Base-by-base conservation (phyloP, 2,797 vertebrate genomes). In the Rhinogobio ventralis region DNA sequence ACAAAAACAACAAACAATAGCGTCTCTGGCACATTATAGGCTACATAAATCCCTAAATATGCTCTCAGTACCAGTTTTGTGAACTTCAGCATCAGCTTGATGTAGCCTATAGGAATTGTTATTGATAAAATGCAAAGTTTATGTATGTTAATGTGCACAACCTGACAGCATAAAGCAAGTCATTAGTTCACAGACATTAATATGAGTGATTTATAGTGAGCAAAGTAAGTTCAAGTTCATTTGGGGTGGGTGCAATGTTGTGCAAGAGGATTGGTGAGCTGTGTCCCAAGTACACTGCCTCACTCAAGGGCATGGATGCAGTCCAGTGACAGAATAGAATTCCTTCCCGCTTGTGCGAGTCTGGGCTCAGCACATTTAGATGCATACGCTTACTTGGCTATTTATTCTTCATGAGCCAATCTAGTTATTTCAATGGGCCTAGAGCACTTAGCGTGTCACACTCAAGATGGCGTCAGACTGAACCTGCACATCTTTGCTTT, bases 381-480 rank as follows among this genome's bases (percentile, higher is more conserved):
- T 39, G 68, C 66, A 30, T 62, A 57, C 23, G 17, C 74, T 81
- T 89, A 71, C 45, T 79, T 55, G 33, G 78, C 79, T 88, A 83
- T 87, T 85, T 81, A 87, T 87, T 84, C 81, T 79, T 53, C 72
- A 28, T 39, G 15, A 82, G 74, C 62, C 68, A 80, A 74, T 86
- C 55, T 77, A 45, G 85, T 62, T 76, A 57, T 67, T 82, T 79
- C 46, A 62, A 64, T 51, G 28, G 33, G 80, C 68, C 51, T 53
- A 85, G 28, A 73, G 69, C 67, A 53, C 45, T 49, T 55, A 66
- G 33, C 20, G 3, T 23, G 51, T 66, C 80, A 62, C 55, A 46
- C 49, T 72, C 45, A 64, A 67, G 57, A 45, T 78, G 73, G 64
- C 46, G 33, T 83, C 74, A 64, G 69, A 57, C 79, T 20, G 78